A percentile compares a stretch with the other conserved stretches of the same genome.
Conservation (phyloP, 2,113 vertebrate genomes). For the Vimba vimba region DNA sequence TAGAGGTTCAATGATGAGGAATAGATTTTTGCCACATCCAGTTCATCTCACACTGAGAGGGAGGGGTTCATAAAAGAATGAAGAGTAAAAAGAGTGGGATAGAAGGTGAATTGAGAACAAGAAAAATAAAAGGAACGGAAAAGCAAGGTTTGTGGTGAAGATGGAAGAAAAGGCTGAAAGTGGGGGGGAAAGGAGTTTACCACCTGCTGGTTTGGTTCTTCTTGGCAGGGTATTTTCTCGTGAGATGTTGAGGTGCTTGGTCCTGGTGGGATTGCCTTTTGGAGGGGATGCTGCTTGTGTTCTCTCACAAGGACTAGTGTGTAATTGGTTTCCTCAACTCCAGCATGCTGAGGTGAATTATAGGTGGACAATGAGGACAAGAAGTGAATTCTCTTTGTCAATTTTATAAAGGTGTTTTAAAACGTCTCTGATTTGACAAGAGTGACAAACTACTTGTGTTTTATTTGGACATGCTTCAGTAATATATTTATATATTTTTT, state of each 20-base stretch:
- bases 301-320: constrained; percentile 13
- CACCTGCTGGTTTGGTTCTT: constrained; percentile 37
- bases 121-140: not conserved
- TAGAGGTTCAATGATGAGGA: not conserved
- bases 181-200: constrained; percentile 16
- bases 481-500: not conserved
- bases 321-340: constrained; percentile 42
- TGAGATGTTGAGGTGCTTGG: not conserved
- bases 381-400: not conserved
- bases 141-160: not conserved
- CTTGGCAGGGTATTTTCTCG: not conserved
- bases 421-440: not conserved
- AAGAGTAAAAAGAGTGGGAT: not conserved
- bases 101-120: not conserved
- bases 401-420: constrained; percentile 10
- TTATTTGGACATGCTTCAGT: not conserved
- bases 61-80: not conserved
- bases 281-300: not conserved
- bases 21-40: constrained; percentile 25
- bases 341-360: constrained; percentile 36
- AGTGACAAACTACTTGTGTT: constrained; percentile 3
- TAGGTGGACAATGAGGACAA: constrained; percentile 8
- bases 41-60: constrained; percentile 12
- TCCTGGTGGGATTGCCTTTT: constrained; percentile 5
- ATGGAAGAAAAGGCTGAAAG: constrained; percentile 6